Conservation (phyloP, 2,797 vertebrate genomes). For the Pipistrellus pipistrellus region DNA sequence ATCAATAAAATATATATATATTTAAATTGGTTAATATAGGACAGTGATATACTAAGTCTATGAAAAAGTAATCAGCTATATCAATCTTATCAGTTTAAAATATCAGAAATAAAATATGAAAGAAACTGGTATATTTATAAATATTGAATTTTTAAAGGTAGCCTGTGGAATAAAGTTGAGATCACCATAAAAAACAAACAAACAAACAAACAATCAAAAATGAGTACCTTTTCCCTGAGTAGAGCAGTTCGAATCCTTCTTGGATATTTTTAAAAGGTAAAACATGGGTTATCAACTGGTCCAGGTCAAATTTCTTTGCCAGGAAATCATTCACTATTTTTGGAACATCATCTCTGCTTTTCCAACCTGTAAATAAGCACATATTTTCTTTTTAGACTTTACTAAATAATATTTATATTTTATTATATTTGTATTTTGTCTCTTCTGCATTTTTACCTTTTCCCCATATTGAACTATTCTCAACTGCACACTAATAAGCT, state of each 20-base stretch:
- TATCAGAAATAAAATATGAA: constrained; percentile 19
- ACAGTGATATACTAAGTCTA: not conserved
- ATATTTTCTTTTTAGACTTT: not conserved
- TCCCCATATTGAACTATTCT: not conserved
- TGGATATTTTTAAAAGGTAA: constrained; percentile 91
- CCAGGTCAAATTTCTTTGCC: constrained; percentile 92
- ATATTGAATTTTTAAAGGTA: not conserved
- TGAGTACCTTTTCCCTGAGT: constrained; percentile 90
- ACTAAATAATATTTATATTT: not conserved
- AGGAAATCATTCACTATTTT: constrained; percentile 92
- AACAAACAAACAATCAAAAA: not conserved
- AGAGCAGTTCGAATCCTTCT: constrained; percentile 92
- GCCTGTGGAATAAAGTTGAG: not conserved
- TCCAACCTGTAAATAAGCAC: constrained; percentile 85
- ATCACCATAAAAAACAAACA: not conserved
- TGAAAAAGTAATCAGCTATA: not conserved
- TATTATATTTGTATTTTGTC: not conserved
- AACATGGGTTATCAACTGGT: constrained; percentile 93
- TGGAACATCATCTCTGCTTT: constrained; percentile 89
- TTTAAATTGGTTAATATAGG: not conserved
- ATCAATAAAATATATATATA: too few relatives aligned
- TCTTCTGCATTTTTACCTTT: not conserved
- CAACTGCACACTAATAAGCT: not conserved
- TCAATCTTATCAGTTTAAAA: not conserved
- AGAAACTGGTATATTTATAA: not conserved